Evolutionary conservation across 2,797 vertebrate genomes (phyloP).

Genomic region (Smutsia temminckii): DNA sequence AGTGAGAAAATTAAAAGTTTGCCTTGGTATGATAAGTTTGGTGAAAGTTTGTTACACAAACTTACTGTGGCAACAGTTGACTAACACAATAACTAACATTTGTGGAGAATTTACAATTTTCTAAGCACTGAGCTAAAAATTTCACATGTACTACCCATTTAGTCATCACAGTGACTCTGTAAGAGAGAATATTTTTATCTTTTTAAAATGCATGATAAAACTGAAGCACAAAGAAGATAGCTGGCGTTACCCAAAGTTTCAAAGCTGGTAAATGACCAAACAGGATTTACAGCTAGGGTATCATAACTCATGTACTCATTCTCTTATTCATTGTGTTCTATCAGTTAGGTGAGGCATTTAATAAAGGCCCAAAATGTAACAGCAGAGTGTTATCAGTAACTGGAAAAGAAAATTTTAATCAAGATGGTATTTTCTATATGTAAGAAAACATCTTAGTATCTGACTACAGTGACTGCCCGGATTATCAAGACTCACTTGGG

Average conservation of each 20-base stretch:
- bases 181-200: background rate
- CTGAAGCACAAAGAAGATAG: background rate
- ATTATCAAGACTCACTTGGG: background rate
- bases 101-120: slow-evolving; percentile 17
- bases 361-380: background rate
- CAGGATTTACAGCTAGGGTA: background rate
- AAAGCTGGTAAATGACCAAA: background rate
- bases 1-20: slow-evolving; percentile 22
- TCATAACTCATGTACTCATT: background rate
- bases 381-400: background rate
- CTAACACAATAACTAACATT: background rate
- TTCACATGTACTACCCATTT: background rate
- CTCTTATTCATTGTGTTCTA: background rate
- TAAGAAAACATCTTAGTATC: background rate
- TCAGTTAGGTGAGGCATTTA: background rate
- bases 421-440: background rate
- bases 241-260: background rate
- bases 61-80: background rate
- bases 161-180: background rate
- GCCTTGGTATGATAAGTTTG: background rate
- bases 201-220: background rate
- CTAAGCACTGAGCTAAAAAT: slow-evolving; percentile 7
- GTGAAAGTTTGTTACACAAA: background rate
- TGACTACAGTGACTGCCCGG: background rate
- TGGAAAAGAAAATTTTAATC: slow-evolving; percentile 21